Evolutionary conservation across 2,888 invertebrate species (phyloP).

Genomic region (Nomada fabriciana): DNA sequence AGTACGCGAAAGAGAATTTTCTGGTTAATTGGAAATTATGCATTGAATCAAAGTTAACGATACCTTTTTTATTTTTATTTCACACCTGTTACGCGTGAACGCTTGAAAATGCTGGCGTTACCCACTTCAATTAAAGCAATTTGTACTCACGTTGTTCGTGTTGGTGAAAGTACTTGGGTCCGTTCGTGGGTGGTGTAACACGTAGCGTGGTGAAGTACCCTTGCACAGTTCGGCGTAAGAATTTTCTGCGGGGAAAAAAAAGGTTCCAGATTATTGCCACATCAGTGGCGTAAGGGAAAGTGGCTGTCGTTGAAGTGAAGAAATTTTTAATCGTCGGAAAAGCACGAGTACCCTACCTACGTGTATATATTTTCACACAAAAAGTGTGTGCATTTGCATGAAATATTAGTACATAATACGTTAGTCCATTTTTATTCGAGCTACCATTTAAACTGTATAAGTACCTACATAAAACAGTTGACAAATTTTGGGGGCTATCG

Average conservation of each 20-base stretch:
- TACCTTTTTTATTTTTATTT: not conserved
- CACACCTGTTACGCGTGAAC: not conserved
- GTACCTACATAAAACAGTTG: not conserved
- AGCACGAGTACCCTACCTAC: too few species aligned
- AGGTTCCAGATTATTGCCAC: not conserved
- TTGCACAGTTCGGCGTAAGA: slow-evolving; percentile 82
- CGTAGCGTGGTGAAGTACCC: slow-evolving; percentile 80
- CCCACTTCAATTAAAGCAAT: slow-evolving; percentile 15
- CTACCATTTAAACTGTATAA: not conserved
- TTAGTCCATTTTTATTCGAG: too few species aligned
- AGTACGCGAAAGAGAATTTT: not conserved
- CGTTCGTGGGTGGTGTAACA: slow-evolving; percentile 77
- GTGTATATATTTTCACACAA: too few species aligned
- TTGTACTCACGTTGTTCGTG: slow-evolving; percentile 77
- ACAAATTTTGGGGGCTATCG: not conserved
- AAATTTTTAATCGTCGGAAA: too few species aligned
- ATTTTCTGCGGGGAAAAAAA: slow-evolving; percentile 72
- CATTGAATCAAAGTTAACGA: too few species aligned
- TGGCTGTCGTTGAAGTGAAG: too few species aligned
- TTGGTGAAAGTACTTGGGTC: slow-evolving; percentile 76
- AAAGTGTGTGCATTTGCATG: too few species aligned
- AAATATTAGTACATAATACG: too few species aligned
- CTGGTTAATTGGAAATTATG: not conserved
- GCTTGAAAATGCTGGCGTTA: not conserved
- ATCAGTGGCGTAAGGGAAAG: too few species aligned